Base-by-base conservation (phyloP, 2,113 vertebrate species). In the Pseudopipra pipra region DNA sequence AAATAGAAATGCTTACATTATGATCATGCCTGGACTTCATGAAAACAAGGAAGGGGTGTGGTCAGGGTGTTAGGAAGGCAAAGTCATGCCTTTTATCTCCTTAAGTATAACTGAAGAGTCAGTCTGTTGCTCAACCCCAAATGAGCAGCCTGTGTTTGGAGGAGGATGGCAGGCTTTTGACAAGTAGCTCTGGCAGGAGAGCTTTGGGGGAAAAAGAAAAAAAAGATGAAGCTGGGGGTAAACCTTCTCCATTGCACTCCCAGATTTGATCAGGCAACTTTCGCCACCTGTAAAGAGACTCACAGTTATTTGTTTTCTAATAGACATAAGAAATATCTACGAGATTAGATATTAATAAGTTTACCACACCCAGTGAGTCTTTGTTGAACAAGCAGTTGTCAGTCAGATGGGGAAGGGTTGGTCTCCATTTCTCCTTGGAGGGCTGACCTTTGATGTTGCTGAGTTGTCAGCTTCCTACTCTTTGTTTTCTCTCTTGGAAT, bases 191-290 rank as follows among this genome's bases (percentile, higher is more conserved):
- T 27, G 5, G 14, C 14, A 73, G 66, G 46, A 55, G 20, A 85
- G 14, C 8, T 62, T 31, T 44, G 21, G 1, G 2, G 11, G 7
- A 4, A 8, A 8, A 30, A 7, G 13, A 19, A 43, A 7, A 20
- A 19, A 5, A 68, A 23, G 19, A 41, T 55, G 12, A 74, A 77
- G 12, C 11, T 74, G 28, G 0, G 4, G 1, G 5, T 70, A 86
- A 80, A 66, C 2, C 4, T 76, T 18, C 7, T 68, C 25, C 39
- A 25, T 31, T 59, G 21, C 14, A 14, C 25, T 74, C 3, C 3
- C 7, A 78, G 20, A 10, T 87, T 87, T 84, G 33, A 67, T 54
- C 31, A 62, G 39, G 25, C 8, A 81, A 51, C 12, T 81, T 90
- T 78, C 78, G 6, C 68, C 28, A 37, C 1, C 0, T 54, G 10